Evolutionary conservation across 2,888 invertebrate species (phyloP).

Genomic region (Hirtodrosophila trivittata): DNA sequence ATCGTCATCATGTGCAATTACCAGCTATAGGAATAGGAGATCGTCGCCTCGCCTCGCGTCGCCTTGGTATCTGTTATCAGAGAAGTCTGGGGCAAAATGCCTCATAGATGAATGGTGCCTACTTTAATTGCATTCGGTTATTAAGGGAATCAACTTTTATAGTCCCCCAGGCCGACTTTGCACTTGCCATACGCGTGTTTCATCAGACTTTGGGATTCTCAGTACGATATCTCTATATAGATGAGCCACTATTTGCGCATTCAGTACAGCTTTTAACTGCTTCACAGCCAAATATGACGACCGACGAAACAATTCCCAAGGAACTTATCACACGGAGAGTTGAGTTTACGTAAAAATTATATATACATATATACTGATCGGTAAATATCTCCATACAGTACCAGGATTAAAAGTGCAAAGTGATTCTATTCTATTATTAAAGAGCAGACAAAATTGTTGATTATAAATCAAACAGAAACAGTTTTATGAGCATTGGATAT

Average conservation of each 20-base stretch:
- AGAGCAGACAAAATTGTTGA: too few relatives aligned
- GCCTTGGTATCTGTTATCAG: constrained; percentile 55
- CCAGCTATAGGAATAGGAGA: too few relatives aligned
- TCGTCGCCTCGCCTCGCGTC: too few relatives aligned
- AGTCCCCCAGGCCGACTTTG: constrained; percentile 63
- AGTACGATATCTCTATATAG: constrained; percentile 30
- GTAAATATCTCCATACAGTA: too few relatives aligned
- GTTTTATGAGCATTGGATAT: neutral
- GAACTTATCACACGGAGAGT: too few relatives aligned
- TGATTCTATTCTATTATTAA: too few relatives aligned
- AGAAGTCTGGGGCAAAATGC: constrained; percentile 52
- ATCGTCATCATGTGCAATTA: constrained; percentile 55
- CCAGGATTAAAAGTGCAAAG: too few relatives aligned
- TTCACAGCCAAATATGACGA: constrained; percentile 12
- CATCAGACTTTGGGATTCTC: constrained; percentile 41
- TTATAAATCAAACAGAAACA: too few relatives aligned
- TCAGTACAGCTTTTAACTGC: constrained; percentile 36
- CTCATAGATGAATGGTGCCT: constrained; percentile 63
- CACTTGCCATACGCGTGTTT: constrained; percentile 70
- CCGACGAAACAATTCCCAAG: too few relatives aligned
- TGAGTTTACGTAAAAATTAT: too few relatives aligned
- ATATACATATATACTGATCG: too few relatives aligned
- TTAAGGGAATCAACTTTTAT: constrained; percentile 70
- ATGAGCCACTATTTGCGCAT: constrained; percentile 36
- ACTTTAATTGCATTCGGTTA: constrained; percentile 62